phyloP scores from a whole-genome alignment of 2,888 invertebrate genomes.

The Ophioninae sp. region DNA sequence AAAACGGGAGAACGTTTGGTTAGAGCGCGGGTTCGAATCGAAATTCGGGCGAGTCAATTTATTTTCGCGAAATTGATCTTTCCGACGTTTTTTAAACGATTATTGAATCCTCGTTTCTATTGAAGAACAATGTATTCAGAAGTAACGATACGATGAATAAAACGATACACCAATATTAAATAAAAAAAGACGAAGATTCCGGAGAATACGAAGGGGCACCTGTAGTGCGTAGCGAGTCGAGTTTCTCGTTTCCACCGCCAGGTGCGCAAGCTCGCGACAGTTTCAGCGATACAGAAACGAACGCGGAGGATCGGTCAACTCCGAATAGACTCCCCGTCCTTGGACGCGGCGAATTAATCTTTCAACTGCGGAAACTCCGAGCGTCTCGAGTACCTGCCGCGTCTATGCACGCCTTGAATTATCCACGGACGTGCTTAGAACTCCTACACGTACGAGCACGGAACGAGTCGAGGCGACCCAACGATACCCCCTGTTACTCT shows the following conservation, averaged over 20 bases:
- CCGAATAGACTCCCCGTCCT: constrained; percentile 35
- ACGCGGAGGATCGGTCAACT: constrained; percentile 33
- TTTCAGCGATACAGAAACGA: constrained; percentile 1
- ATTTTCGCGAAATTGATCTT: too few relatives aligned
- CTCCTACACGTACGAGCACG: not conserved
- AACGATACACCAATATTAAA: too few relatives aligned
- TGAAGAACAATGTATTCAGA: too few relatives aligned
- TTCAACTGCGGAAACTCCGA: constrained; percentile 38
- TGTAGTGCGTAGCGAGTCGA: not conserved
- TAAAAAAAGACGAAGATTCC: too few relatives aligned
- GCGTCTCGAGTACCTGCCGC: constrained; percentile 3
- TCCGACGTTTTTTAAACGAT: too few relatives aligned
- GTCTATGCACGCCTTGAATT: not conserved
- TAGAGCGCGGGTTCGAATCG: too few relatives aligned
- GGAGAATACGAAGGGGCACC: not conserved
- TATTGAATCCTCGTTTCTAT: too few relatives aligned
- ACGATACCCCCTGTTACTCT: too few relatives aligned
- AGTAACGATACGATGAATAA: too few relatives aligned
- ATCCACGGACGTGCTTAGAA: not conserved
- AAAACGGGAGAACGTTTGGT: too few relatives aligned
- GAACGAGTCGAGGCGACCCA: too few relatives aligned
- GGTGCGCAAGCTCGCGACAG: not conserved
- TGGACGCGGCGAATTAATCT: constrained; percentile 49
- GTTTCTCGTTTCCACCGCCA: not conserved
- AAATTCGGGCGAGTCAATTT: too few relatives aligned